Conservation (phyloP, 2,797 vertebrate genomes). For the Gobionotothen gibberifrons region DNA sequence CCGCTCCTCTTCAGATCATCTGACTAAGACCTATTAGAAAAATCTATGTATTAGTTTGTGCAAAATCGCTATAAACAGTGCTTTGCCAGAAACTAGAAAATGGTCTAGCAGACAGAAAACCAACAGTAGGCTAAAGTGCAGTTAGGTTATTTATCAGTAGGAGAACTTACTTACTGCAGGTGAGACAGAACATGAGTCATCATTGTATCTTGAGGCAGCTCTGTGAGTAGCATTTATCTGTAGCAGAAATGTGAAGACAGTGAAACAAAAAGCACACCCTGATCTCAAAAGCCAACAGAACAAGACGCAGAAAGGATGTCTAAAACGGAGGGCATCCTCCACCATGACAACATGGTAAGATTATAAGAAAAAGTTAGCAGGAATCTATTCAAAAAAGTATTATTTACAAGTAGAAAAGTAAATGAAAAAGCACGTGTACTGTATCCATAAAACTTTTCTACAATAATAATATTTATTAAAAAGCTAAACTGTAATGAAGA, state of each 20-base stretch:
- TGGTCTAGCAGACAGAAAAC: not conserved
- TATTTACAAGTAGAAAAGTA: not conserved
- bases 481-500: not conserved
- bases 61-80: not conserved
- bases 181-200: not conserved
- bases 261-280: conserved; percentile 4
- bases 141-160: not conserved
- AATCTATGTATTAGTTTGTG: not conserved
- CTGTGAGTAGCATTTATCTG: conserved; percentile 12
- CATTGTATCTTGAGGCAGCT: not conserved
- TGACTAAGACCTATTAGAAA: not conserved
- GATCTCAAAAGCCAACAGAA: conserved; percentile 29
- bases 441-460: not conserved
- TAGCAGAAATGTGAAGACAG: conserved; percentile 25
- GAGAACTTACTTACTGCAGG: not conserved
- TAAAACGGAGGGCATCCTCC: conserved; percentile 22
- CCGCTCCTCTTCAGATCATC: not conserved
- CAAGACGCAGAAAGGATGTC: conserved; percentile 26
- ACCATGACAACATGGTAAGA: conserved; percentile 7
- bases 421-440: not conserved
- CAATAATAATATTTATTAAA: not conserved
- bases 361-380: not conserved
- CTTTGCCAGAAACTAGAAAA: not conserved
- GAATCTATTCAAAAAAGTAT: not conserved
- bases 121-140: not conserved